phyloP scores from a whole-genome alignment of 2,888 invertebrate species.

The Ochropleura leucogaster region DNA sequence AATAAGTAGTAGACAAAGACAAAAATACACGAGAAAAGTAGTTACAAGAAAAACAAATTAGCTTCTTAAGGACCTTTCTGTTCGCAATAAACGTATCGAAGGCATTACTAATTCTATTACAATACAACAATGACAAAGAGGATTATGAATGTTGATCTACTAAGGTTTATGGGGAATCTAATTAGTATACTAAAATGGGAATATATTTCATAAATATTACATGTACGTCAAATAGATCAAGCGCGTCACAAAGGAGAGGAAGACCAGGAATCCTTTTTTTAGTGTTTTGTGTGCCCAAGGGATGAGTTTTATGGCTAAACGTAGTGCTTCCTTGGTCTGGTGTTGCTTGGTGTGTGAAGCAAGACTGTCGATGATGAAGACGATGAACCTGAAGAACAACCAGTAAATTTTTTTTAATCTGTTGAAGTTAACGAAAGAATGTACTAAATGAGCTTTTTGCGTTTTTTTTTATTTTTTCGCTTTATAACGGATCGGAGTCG shows the following conservation, averaged over 20 bases:
- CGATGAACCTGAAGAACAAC: not conserved
- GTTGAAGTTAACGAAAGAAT: not conserved
- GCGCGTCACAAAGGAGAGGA: not conserved
- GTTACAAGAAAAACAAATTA: conserved; percentile 27
- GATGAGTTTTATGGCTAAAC: not conserved
- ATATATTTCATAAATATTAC: not conserved
- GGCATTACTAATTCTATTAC: conserved; percentile 35
- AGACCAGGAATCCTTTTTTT: not conserved
- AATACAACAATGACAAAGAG: conserved; percentile 5
- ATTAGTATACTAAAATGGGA: not conserved
- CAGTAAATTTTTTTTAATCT: not conserved
- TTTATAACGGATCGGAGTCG: not conserved
- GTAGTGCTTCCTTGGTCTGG: not conserved
- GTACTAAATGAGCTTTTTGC: not conserved
- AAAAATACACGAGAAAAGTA: conserved; percentile 14
- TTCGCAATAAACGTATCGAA: conserved; percentile 27
- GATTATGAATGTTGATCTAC: conserved; percentile 18
- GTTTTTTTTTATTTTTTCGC: no score
- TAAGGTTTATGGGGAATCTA: not conserved
- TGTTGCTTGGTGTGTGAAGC: not conserved
- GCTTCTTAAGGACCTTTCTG: conserved; percentile 23
- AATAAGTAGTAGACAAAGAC: conserved; percentile 28
- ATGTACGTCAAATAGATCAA: not conserved
- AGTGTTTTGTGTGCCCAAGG: not conserved
- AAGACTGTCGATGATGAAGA: not conserved